Evolutionary conservation across 2,797 vertebrate species (phyloP).

Genomic region (Pipistrellus kuhlii): DNA sequence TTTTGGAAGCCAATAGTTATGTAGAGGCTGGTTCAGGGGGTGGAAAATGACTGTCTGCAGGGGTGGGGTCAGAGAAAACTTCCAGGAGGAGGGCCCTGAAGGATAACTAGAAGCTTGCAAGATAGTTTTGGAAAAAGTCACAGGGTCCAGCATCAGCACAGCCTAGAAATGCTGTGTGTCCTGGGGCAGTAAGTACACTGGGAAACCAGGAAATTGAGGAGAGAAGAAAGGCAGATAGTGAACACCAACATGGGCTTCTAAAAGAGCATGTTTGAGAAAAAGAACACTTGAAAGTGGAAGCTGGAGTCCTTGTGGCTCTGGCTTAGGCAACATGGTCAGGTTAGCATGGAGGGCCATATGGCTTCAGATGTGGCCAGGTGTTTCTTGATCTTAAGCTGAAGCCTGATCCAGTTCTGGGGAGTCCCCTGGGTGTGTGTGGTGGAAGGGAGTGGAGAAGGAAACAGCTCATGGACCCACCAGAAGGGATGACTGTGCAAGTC

Average conservation of each 20-base stretch:
- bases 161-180: background rate
- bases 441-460: background rate
- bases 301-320: background rate
- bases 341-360: background rate
- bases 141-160: background rate
- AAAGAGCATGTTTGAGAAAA: slow-evolving; percentile 33
- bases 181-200: background rate
- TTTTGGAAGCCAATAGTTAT: slow-evolving; percentile 33
- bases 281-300: slow-evolving; percentile 6
- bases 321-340: background rate
- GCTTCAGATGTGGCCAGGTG: background rate
- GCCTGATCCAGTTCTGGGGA: slow-evolving; percentile 21
- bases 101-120: background rate
- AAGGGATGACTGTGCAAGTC: background rate
- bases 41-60: background rate
- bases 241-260: background rate
- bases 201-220: background rate
- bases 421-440: background rate
- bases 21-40: background rate
- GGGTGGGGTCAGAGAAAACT: background rate
- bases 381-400: slow-evolving; percentile 33
- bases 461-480: background rate
- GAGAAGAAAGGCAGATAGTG: background rate
- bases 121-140: background rate
- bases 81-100: background rate